Evolutionary conservation across 1,140 invertebrate genomes (phyloP).

Genomic region (Acromyrmex charruanus): DNA sequence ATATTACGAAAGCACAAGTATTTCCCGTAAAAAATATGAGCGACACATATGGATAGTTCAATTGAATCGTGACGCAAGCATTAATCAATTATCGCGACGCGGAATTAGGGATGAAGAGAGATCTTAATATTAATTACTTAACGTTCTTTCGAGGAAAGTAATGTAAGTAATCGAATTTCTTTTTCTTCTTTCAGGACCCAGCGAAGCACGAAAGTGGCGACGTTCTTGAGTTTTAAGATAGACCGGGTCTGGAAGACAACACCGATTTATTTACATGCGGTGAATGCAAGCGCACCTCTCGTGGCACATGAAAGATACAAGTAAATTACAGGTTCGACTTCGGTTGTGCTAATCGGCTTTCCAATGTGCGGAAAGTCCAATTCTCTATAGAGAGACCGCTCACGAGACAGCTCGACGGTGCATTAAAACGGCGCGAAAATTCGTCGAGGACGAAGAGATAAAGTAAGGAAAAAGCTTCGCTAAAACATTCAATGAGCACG

Average conservation of each 20-base stretch:
- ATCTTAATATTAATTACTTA: conserved; percentile 10
- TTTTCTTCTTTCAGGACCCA: conserved; percentile 48
- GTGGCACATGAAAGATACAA: conserved; percentile 17
- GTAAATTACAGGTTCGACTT: conserved; percentile 64
- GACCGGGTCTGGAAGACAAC: conserved; percentile 30
- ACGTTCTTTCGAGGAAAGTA: conserved; percentile 28
- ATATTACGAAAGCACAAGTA: conserved; percentile 19
- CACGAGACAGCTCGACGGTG: background rate
- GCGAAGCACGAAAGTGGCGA: conserved; percentile 25
- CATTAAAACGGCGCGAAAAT: conserved; percentile 51
- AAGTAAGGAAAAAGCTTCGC: conserved; percentile 1
- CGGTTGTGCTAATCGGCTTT: conserved; percentile 65
- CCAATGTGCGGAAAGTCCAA: conserved; percentile 25
- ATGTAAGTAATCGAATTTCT: conserved; percentile 51
- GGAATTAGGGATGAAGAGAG: background rate
- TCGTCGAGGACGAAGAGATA: conserved; percentile 22
- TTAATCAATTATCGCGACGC: conserved; percentile 6
- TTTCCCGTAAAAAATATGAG: background rate
- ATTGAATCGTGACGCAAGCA: background rate
- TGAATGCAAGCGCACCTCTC: conserved; percentile 25
- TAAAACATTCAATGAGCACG: conserved; percentile 27
- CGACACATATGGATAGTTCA: background rate
- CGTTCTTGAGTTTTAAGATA: conserved; percentile 21
- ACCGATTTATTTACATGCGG: conserved; percentile 61
- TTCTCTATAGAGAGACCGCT: conserved; percentile 30